Evolutionary conservation across 2,797 vertebrate genomes (phyloP), one percentile per base, ranked within the genome.

Genomic region (Rhabdophis nuchalis): DNA sequence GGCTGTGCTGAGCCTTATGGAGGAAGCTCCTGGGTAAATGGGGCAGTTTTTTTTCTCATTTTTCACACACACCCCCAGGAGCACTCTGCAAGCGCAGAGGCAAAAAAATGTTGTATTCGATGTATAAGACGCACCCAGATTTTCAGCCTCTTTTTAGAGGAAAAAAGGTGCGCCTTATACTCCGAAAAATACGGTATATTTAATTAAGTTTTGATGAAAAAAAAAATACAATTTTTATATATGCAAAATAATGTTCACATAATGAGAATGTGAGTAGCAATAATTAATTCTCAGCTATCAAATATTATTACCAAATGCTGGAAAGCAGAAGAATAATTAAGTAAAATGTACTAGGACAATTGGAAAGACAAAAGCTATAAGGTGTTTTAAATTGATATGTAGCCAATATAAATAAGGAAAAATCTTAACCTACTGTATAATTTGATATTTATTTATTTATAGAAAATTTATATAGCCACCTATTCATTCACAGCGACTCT

Each of bases 341-440:
- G 36, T 27, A 86, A 72, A 46, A 88, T 68, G 27, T 41, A n/a
- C 32, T 57, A 50, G 46, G 50, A 64, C 2, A 82, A 92, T 86
- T 52, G 58, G 25, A 87, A 85, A 89, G 60, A 6, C 27, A 61
- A 93, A 25, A 88, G 54, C 27, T 89, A 0, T 72, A 91, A 94
- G 12, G 0, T 86, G 46, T 94, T 94, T 68, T 50, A 92, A 36
- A 27, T 10, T 61, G 29, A 36, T 90, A 77, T 64, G 54, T 2
- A 16, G 27, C 9, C 89, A 32, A 20, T 87, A 88, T 4, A 89
- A 92, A 85, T n/a, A 90, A 93, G 93, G 29, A 87, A 46, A 90
- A 91, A 10, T 90, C 46, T 58, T 86, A 41, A 2, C 0, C 89
- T 57, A 18, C n/a, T 87, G 53, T 56, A 32, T 68, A 91, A 2